Base-by-base conservation (phyloP, 2,888 invertebrate genomes). In the Lymantria dispar region DNA sequence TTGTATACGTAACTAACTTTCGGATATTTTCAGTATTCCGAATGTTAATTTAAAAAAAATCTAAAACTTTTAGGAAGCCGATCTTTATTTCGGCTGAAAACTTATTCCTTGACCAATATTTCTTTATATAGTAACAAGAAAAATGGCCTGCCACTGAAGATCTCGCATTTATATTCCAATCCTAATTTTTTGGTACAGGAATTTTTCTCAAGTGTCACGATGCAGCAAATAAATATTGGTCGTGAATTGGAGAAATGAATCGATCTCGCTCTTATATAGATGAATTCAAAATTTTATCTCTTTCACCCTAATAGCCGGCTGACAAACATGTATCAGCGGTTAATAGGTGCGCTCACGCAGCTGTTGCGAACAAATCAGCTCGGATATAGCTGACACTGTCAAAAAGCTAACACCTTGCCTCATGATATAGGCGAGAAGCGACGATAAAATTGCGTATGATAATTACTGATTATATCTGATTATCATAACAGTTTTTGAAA, bases 261-360 rank as follows among this genome's bases (percentile, higher is more conserved):
- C 87, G 87, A 87, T 89, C 90, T 85, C 88, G 78, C 87, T 90
- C 86, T 78, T 75, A 75, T 86, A 76, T 82, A 79, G 81, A 80
- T 78, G 85, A 79, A 83, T 83, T 74, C 75, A 68, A 78, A 82
- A 80, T 85, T 85, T 83, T 79, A 83, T 91, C 90, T 87, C 89
- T 84, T 83, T 90, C 90, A 63, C 85, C 80, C 91, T 91, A 91
- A 90, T 90, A 90, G 91, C 90, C 89, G 89, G 82, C 89, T 89
- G 90, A 90, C 90, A 88, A 90, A 90, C 91, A 90, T 91, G 91
- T 90, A 90, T 90, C 91, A 90, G 88, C 87, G 91, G 89, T 90
- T 90, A 91, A 91, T 91, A 91, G 90, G 90, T 90, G 89, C 86
- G 90, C 83, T 75, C 80, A 68, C 85, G 88, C 90, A 91, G 90